phyloP scores from a whole-genome alignment of 2,113 vertebrate species.

The Sebastes schlegelii region DNA sequence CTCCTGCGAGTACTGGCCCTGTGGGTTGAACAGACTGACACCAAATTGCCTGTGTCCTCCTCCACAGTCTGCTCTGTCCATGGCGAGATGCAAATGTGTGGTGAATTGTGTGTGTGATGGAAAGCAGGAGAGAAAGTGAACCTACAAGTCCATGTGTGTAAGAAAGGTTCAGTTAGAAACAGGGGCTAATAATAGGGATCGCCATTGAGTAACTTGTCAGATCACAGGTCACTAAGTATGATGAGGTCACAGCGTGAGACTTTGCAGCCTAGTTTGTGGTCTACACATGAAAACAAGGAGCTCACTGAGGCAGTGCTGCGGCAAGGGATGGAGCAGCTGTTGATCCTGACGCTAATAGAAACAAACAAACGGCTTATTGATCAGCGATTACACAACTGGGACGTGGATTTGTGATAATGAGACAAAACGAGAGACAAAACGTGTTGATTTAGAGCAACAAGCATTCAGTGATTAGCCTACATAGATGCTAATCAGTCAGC shows the following conservation, averaged over 20 bases:
- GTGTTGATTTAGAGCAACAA: conserved; percentile 31
- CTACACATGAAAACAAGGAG: neutral
- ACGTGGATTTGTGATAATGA: conserved; percentile 12
- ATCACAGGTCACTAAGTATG: neutral
- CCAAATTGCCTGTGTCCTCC: conserved; percentile 69
- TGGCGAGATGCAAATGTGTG: conserved; percentile 34
- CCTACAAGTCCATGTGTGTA: neutral
- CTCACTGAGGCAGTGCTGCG: neutral
- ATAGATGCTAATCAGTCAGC: conserved; percentile 19
- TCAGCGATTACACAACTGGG: conserved; percentile 18
- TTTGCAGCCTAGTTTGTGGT: conserved; percentile 16
- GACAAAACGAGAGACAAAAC: neutral
- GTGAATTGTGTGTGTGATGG: neutral
- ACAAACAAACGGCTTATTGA: conserved; percentile 38
- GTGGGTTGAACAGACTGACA: conserved; percentile 71
- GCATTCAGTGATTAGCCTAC: conserved; percentile 15
- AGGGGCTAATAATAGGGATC: conserved; percentile 5
- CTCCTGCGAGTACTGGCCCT: conserved; percentile 52
- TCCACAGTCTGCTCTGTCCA: conserved; percentile 58
- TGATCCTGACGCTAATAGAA: conserved; percentile 16
- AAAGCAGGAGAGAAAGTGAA: neutral
- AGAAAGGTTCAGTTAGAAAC: conserved; percentile 13
- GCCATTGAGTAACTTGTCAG: neutral
- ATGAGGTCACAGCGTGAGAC: conserved; percentile 26
- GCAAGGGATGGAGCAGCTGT: conserved; percentile 7